Base-by-base conservation (phyloP, 2,113 vertebrate species). In the Vimba vimba region DNA sequence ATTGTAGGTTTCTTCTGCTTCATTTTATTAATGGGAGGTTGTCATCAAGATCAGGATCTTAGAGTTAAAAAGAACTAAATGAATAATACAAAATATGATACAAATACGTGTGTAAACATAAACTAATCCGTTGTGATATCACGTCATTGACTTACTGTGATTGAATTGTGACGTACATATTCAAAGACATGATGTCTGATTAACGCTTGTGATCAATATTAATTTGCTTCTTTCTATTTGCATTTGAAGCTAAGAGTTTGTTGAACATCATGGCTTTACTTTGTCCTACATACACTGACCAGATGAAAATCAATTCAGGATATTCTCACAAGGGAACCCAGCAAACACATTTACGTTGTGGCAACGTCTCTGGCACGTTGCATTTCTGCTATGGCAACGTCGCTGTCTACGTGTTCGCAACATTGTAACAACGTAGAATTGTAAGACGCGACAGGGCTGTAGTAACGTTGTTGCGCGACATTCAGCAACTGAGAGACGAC, bases 161-260 rank as follows among this genome's bases (percentile, higher is more conserved):
- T 21, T 57, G 55, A 57, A 57, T 57, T 57, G 55, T 57, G 55
- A 57, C 7, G 6, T 8, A 57, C 6, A 21, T n/a, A n/a, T n/a
- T n/a, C n/a, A n/a, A 57, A 21, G 19, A 21, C 52, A 19, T 57
- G 52, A 57, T 55, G 52, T 60, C 36, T 60, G 50, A 59, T 76
- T 64, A 50, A 64, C 7, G 27, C 50, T 17, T 27, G 19, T 78
- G 23, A 83, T 68, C 73, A 69, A 69, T 83, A 69, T 78, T 25
- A 9, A 66, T 27, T 74, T n/a, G 23, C 47, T n/a, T 57, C 30
- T 71, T 21, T 60, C 6, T 21, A 21, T 86, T 15, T 60, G 7
- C 19, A 9, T 81, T 74, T 75, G 27, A 76, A 52, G 30, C 68
- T 12, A 43, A 71, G 30, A 21, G n/a, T 12, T 21, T 59, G 59